Base-by-base conservation (phyloP, 2,797 vertebrate genomes). In the Harpagifer antarcticus region DNA sequence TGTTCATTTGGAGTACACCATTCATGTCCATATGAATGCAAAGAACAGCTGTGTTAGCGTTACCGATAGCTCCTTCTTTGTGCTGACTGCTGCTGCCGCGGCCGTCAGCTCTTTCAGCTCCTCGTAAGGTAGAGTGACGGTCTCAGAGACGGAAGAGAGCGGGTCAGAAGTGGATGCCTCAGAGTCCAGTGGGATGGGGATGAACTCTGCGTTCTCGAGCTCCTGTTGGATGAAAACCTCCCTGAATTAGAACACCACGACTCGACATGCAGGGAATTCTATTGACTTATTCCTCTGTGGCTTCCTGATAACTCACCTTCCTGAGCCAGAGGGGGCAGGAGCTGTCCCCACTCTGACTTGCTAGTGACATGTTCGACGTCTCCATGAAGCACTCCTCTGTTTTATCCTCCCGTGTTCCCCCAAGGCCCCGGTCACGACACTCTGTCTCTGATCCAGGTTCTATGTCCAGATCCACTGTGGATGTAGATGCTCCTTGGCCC, bases 281-380 rank as follows among this genome's bases (percentile, higher is more conserved):
- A 40, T 37, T n/a, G 23, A 23, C 19, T 16, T 33, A 48, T 23
- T 68, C 11, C 8, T 27, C 42, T 3, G n/a, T 62, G 31, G 20
- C 48, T 72, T 64, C 2, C 17, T 2, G 2, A 31, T 43, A n/a
- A 72, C 80, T 83, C 92, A 99, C 98, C 97, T 97, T 97, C 72
- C 94, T 94, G 57, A 99, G 96, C 98, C 98, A 99, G 55, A 97
- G 94, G 37, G 98, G 98, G 72, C 98, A 99, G 65, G 98, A 99
- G 91, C 97, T 99, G 90, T 96, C 96, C 70, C 95, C 96, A 45
- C 96, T 95, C 77, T 92, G 94, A 88, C 90, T 96, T 50, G 89
- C 87, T 74, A 94, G 75, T 5, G 94, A 94, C 91, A 96, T 95
- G 40, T 96, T 93, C 8, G 96, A 92, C 37, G 93, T 96, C 69